Percentiles rank a stretch among this genome's conserved stretches.
Evolutionary conservation across 2,797 vertebrate species (phyloP).

Genomic region (Triplophysa yarkandensis): DNA sequence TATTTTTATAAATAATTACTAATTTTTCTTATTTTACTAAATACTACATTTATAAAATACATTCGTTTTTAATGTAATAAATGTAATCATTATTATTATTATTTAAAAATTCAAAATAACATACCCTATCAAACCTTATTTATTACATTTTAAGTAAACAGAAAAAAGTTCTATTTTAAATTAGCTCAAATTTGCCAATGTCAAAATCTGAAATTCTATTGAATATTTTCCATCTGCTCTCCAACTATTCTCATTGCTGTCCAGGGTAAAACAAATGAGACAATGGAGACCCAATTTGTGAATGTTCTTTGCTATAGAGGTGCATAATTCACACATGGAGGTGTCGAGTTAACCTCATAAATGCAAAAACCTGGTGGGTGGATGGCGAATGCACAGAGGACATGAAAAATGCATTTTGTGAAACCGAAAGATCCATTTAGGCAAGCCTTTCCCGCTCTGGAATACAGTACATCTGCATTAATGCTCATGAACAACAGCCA

Average conservation of each 20-base stretch:
- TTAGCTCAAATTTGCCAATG: too few relatives aligned
- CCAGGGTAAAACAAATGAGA: not conserved
- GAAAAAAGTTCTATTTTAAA: too few relatives aligned
- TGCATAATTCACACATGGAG: conserved; percentile 4
- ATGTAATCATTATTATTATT: too few relatives aligned
- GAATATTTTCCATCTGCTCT: not conserved
- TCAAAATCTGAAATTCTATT: too few relatives aligned
- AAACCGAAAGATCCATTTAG: not conserved
- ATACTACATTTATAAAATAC: too few relatives aligned
- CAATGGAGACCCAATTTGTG: not conserved
- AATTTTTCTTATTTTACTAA: too few relatives aligned
- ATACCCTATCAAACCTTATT: too few relatives aligned
- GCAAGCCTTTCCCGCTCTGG: not conserved
- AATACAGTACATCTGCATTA: not conserved
- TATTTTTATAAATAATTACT: too few relatives aligned
- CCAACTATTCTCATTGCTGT: not conserved
- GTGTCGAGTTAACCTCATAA: not conserved
- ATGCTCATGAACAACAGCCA: not conserved
- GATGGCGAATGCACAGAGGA: not conserved
- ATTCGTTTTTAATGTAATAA: too few relatives aligned
- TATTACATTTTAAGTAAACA: too few relatives aligned
- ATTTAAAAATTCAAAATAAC: too few relatives aligned
- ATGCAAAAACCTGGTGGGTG: not conserved
- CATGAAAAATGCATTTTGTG: not conserved
- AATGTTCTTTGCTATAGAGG: not conserved